Percentiles rank a stretch among this genome's conserved stretches.
Evolutionary conservation across 2,113 vertebrate genomes (phyloP).

Genomic region (Anhinga anhinga): DNA sequence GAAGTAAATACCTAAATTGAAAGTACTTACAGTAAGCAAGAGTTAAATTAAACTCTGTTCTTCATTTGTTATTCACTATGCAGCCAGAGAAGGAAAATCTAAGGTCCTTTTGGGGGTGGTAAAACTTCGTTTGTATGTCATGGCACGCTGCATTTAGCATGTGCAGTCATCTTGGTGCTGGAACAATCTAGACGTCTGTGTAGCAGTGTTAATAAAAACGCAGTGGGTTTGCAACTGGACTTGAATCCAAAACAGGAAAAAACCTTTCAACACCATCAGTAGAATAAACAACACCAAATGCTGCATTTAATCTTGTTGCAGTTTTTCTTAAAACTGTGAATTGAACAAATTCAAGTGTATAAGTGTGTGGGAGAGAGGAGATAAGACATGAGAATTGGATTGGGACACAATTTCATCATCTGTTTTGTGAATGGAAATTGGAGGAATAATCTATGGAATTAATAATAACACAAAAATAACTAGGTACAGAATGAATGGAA

Average conservation of each 20-base stretch:
- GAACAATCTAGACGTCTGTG: neutral
- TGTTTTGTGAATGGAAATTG: neutral
- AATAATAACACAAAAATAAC: neutral
- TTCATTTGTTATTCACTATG: neutral
- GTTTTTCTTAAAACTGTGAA: neutral
- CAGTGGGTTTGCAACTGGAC: neutral
- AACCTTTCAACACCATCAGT: neutral
- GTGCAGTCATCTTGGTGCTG: neutral
- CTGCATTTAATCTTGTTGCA: neutral
- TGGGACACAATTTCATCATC: neutral
- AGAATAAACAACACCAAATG: neutral
- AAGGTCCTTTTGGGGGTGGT: neutral
- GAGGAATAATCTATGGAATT: neutral
- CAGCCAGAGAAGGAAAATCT: neutral
- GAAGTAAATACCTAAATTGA: neutral
- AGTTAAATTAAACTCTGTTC: neutral
- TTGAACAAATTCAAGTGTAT: neutral
- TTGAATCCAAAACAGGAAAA: neutral
- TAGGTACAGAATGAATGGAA: neutral
- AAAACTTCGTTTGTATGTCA: neutral
- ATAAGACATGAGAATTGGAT: neutral
- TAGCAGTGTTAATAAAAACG: neutral
- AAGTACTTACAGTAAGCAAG: neutral
- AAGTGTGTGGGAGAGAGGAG: neutral
- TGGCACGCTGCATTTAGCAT: neutral